Conservation (phyloP, 2,888 invertebrate genomes). For the Parnassius apollo region DNA sequence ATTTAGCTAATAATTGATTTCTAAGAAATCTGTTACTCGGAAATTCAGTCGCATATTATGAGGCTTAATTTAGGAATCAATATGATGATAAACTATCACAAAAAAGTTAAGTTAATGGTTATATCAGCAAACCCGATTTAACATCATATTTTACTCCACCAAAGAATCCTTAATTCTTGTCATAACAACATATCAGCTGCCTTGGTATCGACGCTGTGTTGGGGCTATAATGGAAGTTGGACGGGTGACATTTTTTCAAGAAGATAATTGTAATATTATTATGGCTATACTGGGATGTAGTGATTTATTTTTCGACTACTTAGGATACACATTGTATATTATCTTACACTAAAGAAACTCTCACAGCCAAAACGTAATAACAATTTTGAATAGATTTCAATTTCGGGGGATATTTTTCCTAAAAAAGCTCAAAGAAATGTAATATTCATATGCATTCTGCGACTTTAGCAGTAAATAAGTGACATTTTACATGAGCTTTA, state of each 20-base stretch:
- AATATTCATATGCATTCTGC: not conserved
- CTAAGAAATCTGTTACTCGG: too few species aligned
- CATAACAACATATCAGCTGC: too few species aligned
- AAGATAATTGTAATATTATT: constrained; percentile 41
- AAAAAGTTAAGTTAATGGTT: too few species aligned
- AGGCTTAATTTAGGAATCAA: too few species aligned
- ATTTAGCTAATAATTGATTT: not conserved
- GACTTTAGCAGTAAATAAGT: constrained; percentile 22
- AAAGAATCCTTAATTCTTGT: too few species aligned
- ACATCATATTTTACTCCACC: too few species aligned
- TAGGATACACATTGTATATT: constrained; percentile 33
- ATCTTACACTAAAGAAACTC: constrained; percentile 60
- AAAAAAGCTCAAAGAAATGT: constrained; percentile 33
- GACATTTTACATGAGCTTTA: constrained; percentile 26
- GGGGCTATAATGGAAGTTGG: constrained; percentile 41
- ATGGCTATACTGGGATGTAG: constrained; percentile 44
- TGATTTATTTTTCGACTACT: constrained; percentile 27
- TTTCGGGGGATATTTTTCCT: constrained; percentile 18
- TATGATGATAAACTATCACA: too few species aligned
- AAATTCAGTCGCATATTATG: too few species aligned
- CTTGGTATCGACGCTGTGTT: constrained; percentile 7
- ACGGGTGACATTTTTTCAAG: constrained; percentile 55
- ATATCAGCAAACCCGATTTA: too few species aligned
- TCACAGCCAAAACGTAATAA: constrained; percentile 73
- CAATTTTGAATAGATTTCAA: constrained; percentile 48